Evolutionary conservation across 2,113 vertebrate species (phyloP), one percentile per base, ranked within the genome.

Genomic region (Mesitornis unicolor): DNA sequence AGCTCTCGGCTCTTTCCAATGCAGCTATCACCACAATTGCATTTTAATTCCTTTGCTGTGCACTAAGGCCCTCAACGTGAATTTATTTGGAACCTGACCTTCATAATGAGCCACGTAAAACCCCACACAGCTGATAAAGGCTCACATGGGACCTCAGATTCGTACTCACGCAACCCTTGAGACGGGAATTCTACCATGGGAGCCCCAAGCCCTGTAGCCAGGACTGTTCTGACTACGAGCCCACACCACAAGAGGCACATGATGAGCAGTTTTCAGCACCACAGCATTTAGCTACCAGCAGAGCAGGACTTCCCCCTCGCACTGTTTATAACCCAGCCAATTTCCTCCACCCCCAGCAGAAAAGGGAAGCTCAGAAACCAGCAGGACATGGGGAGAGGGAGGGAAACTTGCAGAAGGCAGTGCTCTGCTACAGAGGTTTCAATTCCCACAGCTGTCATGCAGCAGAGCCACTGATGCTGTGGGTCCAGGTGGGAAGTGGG

Each of bases 361-460:
- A 90, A 73, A 47, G 21, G 69, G 76, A 71, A 86, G 81, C 59
- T 18, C 57, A 67, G 63, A 71, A 48, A 28, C 8, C 40, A 76
- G 60, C 35, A 61, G 80, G 61, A 70, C 4, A 3, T 0, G 2
- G 26, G 38, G 26, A 65, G 12, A 36, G 11, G 28, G 26, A 20
- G 22, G 10, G 10, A 16, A 43, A 42, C 40, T 17, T 1, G 31
- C 75, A 38, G 38, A 4, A 26, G 54, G 45, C 1, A 10, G 28
- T 3, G 11, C 21, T 35, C 48, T 68, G 16, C 45, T 28, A 7
- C 50, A 17, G 45, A 13, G 45, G 59, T 45, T 47, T 45, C 31
- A 7, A 2, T 20, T 26, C 59, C 70, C 53, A 8, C 1, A 6
- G n/a, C 54, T 14, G 56, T 21, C 28, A 3, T 0, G 26, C 74